Base-by-base conservation (phyloP, 2,888 invertebrate genomes). In the Macrosiphum euphorbiae region DNA sequence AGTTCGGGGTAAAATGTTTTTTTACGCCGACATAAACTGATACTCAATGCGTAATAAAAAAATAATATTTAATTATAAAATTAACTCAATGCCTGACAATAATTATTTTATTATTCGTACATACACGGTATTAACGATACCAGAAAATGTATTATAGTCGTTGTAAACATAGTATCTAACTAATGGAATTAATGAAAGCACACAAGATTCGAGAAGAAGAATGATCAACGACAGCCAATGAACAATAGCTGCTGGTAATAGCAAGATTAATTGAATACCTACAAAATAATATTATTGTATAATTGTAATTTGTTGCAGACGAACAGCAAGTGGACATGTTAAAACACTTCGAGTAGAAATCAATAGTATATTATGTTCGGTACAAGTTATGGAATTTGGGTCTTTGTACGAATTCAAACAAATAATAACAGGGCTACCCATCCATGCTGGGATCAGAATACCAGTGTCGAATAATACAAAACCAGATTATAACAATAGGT, bases 371-470 rank as follows among this genome's bases (percentile, higher is more conserved):
- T 78, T 78, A 47, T 47, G 86, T 86, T 47, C 86, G 16, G 28
- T 47, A 47, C 16, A 89, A 89, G 58, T 58, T 58, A 89, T 28
- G 58, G 88, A 89, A 89, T 89, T 47, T n/a, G 89, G 16, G 90
- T 90, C 35, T 78, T 91, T 91, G 61, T 61, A 47, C 44, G 90
- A 84, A 67, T 47, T 47, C 90, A 35, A 35, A 47, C 50, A 20
- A n/a, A 91, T 91, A 91, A 90, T 90, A 90, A 90, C 50, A 91
- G 84, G 90, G 67, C 50, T 50, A 61, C 28, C 61, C 89, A 35
- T 89, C 61, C 90, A n/a, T 47, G 50, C 20, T 52, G 20, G n/a
- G 61, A 90, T 89, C 24, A 20, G 61, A 28, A 90, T 89, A 90
- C 61, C 90, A 24, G n/a, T n/a, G 78, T 44, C 61, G 24, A 50